phyloP scores from a whole-genome alignment of 37 sponge, comb jelly and placozoan genomes.

The Beroe forskalii region DNA sequence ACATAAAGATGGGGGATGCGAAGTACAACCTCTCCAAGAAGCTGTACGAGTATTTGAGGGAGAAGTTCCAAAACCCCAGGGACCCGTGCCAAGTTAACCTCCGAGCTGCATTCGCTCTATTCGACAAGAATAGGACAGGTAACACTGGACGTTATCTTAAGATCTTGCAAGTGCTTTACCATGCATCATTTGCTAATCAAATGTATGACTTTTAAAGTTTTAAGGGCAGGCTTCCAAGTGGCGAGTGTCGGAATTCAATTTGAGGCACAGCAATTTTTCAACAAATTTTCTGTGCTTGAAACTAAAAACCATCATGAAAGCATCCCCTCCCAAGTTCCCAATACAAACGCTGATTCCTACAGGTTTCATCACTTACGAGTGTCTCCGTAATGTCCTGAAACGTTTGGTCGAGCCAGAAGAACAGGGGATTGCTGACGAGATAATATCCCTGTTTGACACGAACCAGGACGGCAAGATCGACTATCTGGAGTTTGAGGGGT shows the following conservation, averaged over 20 bases:
- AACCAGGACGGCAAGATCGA: conserved; percentile 56
- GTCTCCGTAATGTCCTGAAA: background rate
- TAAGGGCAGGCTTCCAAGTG: no score
- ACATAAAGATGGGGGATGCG: conserved; percentile 20
- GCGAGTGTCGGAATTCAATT: no score
- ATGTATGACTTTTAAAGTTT: no score
- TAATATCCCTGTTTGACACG: conserved; percentile 21
- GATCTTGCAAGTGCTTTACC: background rate
- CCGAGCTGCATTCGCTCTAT: conserved; percentile 50
- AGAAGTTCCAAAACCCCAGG: conserved; percentile 42
- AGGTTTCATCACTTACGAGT: conserved; percentile 45
- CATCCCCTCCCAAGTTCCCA: no score
- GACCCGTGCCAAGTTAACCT: conserved; percentile 31
- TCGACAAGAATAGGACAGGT: conserved; percentile 61
- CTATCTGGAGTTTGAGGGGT: conserved; percentile 45
- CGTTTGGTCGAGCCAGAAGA: conserved; percentile 3
- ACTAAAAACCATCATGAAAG: no score
- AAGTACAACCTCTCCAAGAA: conserved; percentile 7
- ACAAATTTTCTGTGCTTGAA: no score
- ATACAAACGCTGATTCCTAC: background rate
- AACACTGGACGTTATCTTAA: background rate
- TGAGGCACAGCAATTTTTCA: no score
- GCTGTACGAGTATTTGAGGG: conserved; percentile 9
- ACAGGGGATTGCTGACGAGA: conserved; percentile 1
- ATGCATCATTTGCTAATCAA: background rate